phyloP scores from a whole-genome alignment of 1,140 invertebrate genomes.

The Plectrocnemia conspersa region DNA sequence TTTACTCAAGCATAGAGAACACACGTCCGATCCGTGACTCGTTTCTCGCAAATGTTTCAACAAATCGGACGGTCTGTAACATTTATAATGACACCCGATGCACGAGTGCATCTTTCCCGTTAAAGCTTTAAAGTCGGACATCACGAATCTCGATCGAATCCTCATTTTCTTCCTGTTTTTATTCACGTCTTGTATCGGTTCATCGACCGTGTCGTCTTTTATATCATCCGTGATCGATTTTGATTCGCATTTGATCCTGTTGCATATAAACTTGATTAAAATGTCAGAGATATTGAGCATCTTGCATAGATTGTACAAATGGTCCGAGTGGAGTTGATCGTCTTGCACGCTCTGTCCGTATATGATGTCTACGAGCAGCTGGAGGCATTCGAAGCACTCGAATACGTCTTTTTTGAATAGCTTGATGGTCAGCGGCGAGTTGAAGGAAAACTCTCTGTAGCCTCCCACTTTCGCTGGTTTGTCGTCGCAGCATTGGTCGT shows the following conservation, averaged over 20 bases:
- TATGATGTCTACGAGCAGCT: conserved; percentile 28
- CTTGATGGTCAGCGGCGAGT: conserved; percentile 28
- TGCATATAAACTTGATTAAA: conserved; percentile 24
- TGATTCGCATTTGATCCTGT: neutral
- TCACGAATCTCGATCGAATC: neutral
- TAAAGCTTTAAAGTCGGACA: conserved; percentile 19
- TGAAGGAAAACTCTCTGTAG: conserved; percentile 25
- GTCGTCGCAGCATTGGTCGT: conserved; percentile 24
- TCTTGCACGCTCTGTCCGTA: conserved; percentile 27
- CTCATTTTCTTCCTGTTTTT: conserved; percentile 12
- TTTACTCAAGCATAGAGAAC: conserved; percentile 50
- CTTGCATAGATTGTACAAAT: conserved; percentile 25
- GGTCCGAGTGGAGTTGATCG: conserved; percentile 12
- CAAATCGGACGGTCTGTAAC: conserved; percentile 44
- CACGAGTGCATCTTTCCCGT: conserved; percentile 43
- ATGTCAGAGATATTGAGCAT: conserved; percentile 25
- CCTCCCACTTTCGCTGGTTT: conserved; percentile 13
- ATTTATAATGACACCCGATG: conserved; percentile 43
- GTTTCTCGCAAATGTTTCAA: conserved; percentile 46
- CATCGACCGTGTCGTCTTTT: conserved; percentile 8
- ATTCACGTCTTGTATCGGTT: neutral
- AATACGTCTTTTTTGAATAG: conserved; percentile 25
- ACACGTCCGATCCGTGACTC: conserved; percentile 47
- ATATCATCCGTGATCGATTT: conserved; percentile 4
- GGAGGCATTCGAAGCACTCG: conserved; percentile 29